These are phyloP conservation scores for Campylomormyrus tamandua DNA, from an alignment of 2,113 vertebrate species.

Conservation along the genomic window DNA sequence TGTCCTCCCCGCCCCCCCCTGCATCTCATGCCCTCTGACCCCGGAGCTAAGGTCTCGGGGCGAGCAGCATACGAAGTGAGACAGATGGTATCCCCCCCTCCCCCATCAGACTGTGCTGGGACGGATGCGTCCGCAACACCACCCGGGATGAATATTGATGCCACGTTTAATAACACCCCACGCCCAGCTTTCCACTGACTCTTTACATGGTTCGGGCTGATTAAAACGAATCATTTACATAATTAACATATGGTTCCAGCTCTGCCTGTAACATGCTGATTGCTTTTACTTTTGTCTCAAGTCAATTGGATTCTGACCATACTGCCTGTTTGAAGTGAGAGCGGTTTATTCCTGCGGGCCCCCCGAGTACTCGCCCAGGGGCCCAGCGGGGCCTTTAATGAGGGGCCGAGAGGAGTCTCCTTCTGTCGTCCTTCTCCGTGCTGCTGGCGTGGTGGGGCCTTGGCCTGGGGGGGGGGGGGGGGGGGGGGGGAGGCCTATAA, in stretches of 20 bases:
- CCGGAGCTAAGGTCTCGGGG: conserved; percentile 43
- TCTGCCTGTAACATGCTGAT: conserved; percentile 93
- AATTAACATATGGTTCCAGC: conserved; percentile 96
- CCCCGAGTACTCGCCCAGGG: conserved; percentile 48
- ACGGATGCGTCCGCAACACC: conserved; percentile 69
- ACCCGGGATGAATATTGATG: conserved; percentile 91
- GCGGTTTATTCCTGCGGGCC: conserved; percentile 68
- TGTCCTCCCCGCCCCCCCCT: neutral
- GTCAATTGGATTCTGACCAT: conserved; percentile 81
- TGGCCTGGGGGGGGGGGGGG: neutral
- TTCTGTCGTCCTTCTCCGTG: neutral
- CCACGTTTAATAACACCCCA: conserved; percentile 86
- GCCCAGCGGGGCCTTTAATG: conserved; percentile 41
- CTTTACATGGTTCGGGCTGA: conserved; percentile 91
- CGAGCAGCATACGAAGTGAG: conserved; percentile 55
- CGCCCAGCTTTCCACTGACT: conserved; percentile 83
- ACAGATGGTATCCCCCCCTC: conserved; percentile 78
- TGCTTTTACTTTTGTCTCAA: conserved; percentile 68
- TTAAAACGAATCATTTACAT: conserved; percentile 98
- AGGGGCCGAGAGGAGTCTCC: conserved; percentile 12
- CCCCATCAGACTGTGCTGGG: conserved; percentile 80
- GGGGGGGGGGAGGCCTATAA: too few relatives aligned
- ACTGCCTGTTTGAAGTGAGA: conserved; percentile 77
- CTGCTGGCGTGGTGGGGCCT: neutral
- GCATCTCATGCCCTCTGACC: neutral